Base-by-base conservation (phyloP, 2,888 invertebrate genomes). In the Vesta saturnalis region DNA sequence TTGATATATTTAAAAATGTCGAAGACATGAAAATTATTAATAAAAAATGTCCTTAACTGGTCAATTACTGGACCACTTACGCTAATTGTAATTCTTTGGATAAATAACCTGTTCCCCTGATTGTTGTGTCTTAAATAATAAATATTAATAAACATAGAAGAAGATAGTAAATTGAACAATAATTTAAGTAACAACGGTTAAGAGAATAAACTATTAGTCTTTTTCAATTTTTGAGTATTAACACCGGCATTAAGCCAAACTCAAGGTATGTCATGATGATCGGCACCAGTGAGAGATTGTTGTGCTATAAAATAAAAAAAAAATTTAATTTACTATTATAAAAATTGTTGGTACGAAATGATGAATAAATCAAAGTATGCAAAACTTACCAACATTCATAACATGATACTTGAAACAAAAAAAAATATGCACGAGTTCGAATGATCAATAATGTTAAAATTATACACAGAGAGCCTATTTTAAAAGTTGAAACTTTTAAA, bases 181-280 rank as follows among this genome's bases (percentile, higher is more conserved):
- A 30, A 57, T 22, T 22, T 59, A 30, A 66, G 46, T 30, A 61
- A 59, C 12, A 47, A 59, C 65, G 52, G 59, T 47, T 61, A 61
- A 61, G 57, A 60, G 64, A 69, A 69, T 64, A 64, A 60, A 64
- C n/a, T n/a, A n/a, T n/a, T n/a, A n/a, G 61, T 69, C 57, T 69
- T 61, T 64, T 59, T 60, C 64, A 65, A 60, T 64, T 64, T 30
- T 69, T 69, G 69, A 69, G 69, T 62, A 61, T 65, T 62, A 60
- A 35, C 14, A 58, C 56, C 22, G n/a, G n/a, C 39, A 39, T 39
- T 39, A 61, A 12, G 19, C 54, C 52, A 61, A 69, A 65, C n/a
- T n/a, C n/a, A n/a, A n/a, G n/a, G 93, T 86, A 91, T 92, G 81
- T 93, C 92, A 85, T 92, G 92, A 83, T 91, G 91, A 83, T 92